phyloP scores from a whole-genome alignment of 2,797 vertebrate genomes.

The Dryobates pubescens region DNA sequence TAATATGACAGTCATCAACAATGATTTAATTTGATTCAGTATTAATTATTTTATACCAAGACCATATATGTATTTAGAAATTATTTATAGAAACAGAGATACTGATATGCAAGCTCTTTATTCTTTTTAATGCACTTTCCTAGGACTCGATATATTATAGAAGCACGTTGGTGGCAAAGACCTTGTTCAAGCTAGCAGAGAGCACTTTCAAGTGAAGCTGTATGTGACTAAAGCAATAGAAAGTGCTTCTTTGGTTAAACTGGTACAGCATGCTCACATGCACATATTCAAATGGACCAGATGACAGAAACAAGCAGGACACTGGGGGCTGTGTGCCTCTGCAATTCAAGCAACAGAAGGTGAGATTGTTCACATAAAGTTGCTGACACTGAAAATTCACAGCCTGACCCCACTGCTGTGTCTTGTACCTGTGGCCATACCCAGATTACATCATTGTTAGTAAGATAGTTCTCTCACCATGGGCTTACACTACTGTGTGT shows the following conservation, averaged over 20 bases:
- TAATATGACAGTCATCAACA: neutral
- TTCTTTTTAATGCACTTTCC: neutral
- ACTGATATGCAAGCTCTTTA: fast-evolving
- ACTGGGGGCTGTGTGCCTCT: neutral
- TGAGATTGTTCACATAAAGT: neutral
- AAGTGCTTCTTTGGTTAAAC: neutral
- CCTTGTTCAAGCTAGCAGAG: neutral
- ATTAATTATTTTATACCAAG: neutral
- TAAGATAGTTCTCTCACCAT: fast-evolving
- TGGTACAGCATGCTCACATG: neutral
- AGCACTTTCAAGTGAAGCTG: neutral
- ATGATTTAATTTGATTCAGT: neutral
- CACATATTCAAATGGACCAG: neutral
- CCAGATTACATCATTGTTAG: fast-evolving
- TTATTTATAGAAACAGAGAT: neutral
- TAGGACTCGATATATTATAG: neutral
- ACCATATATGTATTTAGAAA: neutral
- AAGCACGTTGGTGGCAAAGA: neutral
- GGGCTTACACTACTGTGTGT: neutral
- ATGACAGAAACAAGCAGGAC: neutral
- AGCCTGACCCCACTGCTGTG: neutral
- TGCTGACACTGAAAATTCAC: neutral
- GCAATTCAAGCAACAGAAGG: neutral
- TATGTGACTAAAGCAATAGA: neutral
- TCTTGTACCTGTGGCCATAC: neutral